A percentile compares a stretch with the other conserved stretches of the same genome.
Conservation (phyloP, 2,888 invertebrate species). For the Oligia latruncula region DNA sequence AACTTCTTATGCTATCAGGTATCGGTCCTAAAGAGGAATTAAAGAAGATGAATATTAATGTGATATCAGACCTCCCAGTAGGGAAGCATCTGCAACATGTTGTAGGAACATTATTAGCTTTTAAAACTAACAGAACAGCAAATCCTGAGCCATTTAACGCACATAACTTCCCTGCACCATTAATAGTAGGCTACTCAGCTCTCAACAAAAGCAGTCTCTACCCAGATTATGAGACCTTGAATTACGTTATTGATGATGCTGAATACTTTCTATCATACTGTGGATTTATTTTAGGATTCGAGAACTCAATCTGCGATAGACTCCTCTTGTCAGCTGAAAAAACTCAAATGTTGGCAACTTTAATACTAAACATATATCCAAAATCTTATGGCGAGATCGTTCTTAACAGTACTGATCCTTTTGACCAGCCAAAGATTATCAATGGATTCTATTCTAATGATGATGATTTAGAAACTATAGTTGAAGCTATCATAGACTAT, state of each 20-base stretch:
- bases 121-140: slow-evolving; percentile 33
- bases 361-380: slow-evolving; percentile 2
- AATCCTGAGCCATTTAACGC: slow-evolving; percentile 26
- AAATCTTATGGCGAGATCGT: slow-evolving; percentile 37
- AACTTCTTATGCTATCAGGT: slow-evolving; percentile 77
- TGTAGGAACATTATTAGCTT: slow-evolving; percentile 48
- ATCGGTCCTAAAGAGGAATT: slow-evolving; percentile 74
- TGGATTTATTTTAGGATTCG: slow-evolving; percentile 35
- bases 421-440: slow-evolving; percentile 30
- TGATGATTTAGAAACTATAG: slow-evolving; percentile 30
- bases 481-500: slow-evolving; percentile 22
- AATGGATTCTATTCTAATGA: slow-evolving; percentile 29
- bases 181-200: slow-evolving; percentile 39
- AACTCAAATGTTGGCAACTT: slow-evolving; percentile 22
- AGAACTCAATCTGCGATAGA: slow-evolving; percentile 38
- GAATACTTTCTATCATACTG: slow-evolving; percentile 18
- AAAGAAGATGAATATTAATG: slow-evolving; percentile 66
- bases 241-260: slow-evolving; percentile 23
- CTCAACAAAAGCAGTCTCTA: slow-evolving; percentile 9
- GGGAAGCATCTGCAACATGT: slow-evolving; percentile 77
- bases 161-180: slow-evolving; percentile 25
- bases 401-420: slow-evolving; percentile 38
- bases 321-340: background rate
- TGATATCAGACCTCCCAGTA: slow-evolving; percentile 74
- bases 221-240: slow-evolving; percentile 20